Evolutionary conservation across 2,797 vertebrate species (phyloP), one percentile per base, ranked within the genome.

Genomic region (Hozukius guyotensis): DNA sequence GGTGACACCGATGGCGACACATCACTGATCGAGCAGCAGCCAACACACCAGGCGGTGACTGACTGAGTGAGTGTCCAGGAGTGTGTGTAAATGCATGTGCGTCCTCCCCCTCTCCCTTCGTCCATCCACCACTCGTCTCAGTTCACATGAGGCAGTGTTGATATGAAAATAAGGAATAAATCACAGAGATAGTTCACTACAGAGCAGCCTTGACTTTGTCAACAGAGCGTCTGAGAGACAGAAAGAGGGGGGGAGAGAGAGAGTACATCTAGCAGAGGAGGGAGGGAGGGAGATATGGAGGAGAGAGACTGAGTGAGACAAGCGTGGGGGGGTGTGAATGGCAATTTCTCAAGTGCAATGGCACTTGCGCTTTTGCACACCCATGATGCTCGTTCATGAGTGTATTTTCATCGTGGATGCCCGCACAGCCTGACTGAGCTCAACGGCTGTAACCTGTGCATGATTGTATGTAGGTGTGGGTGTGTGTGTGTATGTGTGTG

Each of bases 121-220:
- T 90, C 82, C 82, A 83, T 70, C 76, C 71, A 83, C 75, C 87
- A 83, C 78, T 79, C 75, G 73, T 89, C 87, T 84, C 81, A 80
- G 76, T 87, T 86, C 92, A 89, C 83, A 86, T 34, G 75, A 88
- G 86, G 65, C 66, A 66, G 87, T 85, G 91, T 87, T 92, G 92
- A 92, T 91, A 87, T 87, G 74, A 94, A 93, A 93, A 93, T 87
- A 88, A 81, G 85, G 79, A 86, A 94, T 94, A 95, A 94, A 96
- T 95, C 94, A 95, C 81, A 87, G 87, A 84, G 88, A 88, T 87
- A 87, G 78, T 83, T 89, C 88, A 91, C 85, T 65, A 87, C 87
- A 90, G 88, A 81, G 94, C 91, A 95, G 94, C 95, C 94, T 94
- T 94, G 93, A 94, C 91, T 94, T 90, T 92, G 93, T 86, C 92